A percentile compares a stretch with the other conserved stretches of the same genome.
Evolutionary conservation across 1,140 invertebrate species (phyloP).

Genomic region (Neodiprion lecontei): DNA sequence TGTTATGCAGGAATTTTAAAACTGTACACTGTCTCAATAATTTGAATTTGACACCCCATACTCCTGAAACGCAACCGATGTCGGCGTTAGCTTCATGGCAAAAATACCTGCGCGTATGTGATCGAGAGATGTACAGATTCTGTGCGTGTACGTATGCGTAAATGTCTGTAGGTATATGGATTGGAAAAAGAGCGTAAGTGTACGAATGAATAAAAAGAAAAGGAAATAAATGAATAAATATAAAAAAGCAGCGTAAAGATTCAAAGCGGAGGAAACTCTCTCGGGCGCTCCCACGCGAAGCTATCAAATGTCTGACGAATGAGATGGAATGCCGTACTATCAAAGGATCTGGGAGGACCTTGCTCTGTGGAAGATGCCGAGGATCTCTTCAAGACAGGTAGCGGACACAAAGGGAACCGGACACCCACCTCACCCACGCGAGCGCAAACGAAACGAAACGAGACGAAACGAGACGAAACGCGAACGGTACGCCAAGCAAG

Average conservation of each 20-base stretch:
- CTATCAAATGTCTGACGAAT: slow-evolving; percentile 63
- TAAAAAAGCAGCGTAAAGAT: neutral
- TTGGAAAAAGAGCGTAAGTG: neutral
- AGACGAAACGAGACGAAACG: neutral
- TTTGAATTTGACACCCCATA: too few relatives aligned
- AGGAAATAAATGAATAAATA: neutral
- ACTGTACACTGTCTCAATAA: too few relatives aligned
- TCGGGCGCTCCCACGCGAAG: slow-evolving; percentile 54
- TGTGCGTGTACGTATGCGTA: slow-evolving; percentile 6
- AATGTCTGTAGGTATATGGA: neutral
- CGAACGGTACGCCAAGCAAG: slow-evolving; percentile 10
- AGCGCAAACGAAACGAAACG: slow-evolving; percentile 11
- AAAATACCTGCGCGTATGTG: too few relatives aligned
- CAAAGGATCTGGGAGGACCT: slow-evolving; percentile 49
- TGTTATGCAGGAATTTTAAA: too few relatives aligned
- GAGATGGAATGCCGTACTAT: slow-evolving; percentile 58
- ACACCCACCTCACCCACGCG: slow-evolving; percentile 38
- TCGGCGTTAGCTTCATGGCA: too few relatives aligned
- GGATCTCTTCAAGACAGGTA: slow-evolving; percentile 60
- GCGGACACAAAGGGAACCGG: slow-evolving; percentile 57
- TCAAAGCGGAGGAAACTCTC: slow-evolving; percentile 9
- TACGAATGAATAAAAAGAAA: neutral
- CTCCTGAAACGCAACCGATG: too few relatives aligned
- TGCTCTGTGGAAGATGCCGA: slow-evolving; percentile 19
- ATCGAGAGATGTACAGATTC: too few relatives aligned